phyloP scores from a whole-genome alignment of 2,797 vertebrate species.

The Selene dorsalis region DNA sequence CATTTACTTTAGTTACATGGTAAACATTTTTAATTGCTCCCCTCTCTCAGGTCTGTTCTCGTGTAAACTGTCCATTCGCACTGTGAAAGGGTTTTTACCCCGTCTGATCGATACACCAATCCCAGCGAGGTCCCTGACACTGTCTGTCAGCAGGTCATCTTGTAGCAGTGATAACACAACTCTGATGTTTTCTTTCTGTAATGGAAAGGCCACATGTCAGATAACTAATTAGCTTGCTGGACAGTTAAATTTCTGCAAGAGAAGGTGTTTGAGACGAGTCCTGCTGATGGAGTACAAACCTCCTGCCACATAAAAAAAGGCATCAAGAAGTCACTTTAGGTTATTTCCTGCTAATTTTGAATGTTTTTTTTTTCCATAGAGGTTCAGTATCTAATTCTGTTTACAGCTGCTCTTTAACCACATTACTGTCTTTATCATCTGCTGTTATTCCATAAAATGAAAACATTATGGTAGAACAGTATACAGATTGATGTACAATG shows the following conservation, averaged over 20 bases:
- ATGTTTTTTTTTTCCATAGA: constrained; percentile 18
- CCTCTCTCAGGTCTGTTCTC: constrained; percentile 41
- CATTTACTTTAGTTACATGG: constrained; percentile 1
- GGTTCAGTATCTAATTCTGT: constrained; percentile 6
- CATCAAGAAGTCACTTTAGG: constrained; percentile 55
- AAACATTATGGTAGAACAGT: constrained; percentile 3
- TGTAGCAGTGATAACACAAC: constrained; percentile 55
- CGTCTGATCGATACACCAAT: constrained; percentile 73
- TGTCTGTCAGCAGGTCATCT: constrained; percentile 70
- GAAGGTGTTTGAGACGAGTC: constrained; percentile 57
- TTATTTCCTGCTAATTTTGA: constrained; percentile 46
- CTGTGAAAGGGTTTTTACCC: constrained; percentile 63
- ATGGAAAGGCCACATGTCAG: constrained; percentile 63
- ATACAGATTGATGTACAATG: constrained; percentile 33
- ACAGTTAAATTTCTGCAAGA: constrained; percentile 69
- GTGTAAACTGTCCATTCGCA: constrained; percentile 67
- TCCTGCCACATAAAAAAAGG: constrained; percentile 56
- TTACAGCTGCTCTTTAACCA: constrained; percentile 28
- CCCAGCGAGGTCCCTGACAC: constrained; percentile 50
- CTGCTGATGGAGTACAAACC: constrained; percentile 57
- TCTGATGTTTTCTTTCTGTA: constrained; percentile 51
- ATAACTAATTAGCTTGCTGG: constrained; percentile 75
- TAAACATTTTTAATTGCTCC: constrained; percentile 68
- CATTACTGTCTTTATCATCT: constrained; percentile 16
- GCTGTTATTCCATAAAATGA: constrained; percentile 6